Base-by-base conservation (phyloP, 2,888 invertebrate species). In the Cantharis flavilabris region DNA sequence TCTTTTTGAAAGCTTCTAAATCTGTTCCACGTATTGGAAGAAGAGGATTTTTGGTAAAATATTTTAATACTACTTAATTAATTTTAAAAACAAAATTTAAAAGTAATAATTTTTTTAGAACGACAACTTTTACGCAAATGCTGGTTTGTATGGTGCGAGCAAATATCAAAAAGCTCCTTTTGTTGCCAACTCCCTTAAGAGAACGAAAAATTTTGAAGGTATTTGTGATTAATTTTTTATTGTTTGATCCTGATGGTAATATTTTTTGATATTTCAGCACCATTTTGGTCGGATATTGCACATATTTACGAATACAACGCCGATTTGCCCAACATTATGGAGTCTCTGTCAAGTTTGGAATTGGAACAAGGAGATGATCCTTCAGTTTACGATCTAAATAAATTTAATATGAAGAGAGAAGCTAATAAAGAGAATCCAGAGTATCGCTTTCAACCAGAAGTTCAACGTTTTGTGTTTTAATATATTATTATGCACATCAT, bases 1-100 rank as follows among this genome's bases (percentile, higher is more conserved):
- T 89, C 82, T 89, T 89, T 81, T 82, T 89, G 78, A 90, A 90
- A 83, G 89, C 89, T 9, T 89, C 89, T 5, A 90, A 90, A 81
- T 89, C 88, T 0, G 89, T 90, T 2, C 90, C 90, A 0, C 84
- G 90, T 76, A 89, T 90, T 79, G 90, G 89, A 26, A 83, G 89
- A 75, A 82, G 88, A 72, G 87, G 87, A 14, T 78, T 75, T 62
- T 14, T 69, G 30, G 80, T 80, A 78, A 67, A 16, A 16, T 1
- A 16, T 16, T 16, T 16, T 16, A 16, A 16, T 16, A 16, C n/a
- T n/a, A n/a, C n/a, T n/a, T n/a, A 16, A 16, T 16, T 16, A 16
- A 16, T 16, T 16, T 16, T 16, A 14, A 14, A 9, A 64, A 23
- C n/a, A 11, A 10, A 18, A 65, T 71, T 23, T 70, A 26, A 20